phyloP scores from a whole-genome alignment of 2,888 invertebrate species.

The Rambutsinella grinnellia region DNA sequence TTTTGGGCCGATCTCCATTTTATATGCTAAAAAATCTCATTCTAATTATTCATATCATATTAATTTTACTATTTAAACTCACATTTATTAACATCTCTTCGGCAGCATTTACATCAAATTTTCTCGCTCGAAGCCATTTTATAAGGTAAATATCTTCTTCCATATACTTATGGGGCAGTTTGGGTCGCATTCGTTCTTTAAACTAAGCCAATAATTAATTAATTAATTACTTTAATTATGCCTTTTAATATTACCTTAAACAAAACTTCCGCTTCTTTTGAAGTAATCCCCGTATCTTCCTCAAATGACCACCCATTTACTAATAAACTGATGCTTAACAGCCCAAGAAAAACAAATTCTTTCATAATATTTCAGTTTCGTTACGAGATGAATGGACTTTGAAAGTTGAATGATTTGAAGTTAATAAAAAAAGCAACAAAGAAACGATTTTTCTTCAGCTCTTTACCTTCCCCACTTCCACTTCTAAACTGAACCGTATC shows the following conservation, averaged over 20 bases:
- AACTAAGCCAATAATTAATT: conserved; percentile 29
- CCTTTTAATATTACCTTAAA: conserved; percentile 9
- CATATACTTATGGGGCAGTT: conserved; percentile 45
- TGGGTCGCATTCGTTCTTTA: conserved; percentile 14
- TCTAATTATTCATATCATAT: background rate
- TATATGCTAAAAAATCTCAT: conserved; percentile 35
- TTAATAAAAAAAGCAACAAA: too few relatives aligned
- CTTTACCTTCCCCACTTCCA: too few relatives aligned
- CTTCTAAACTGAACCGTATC: too few relatives aligned
- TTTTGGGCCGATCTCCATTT: conserved; percentile 22
- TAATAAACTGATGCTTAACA: too few relatives aligned
- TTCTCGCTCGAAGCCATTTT: conserved; percentile 38
- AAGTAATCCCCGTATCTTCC: conserved; percentile 24
- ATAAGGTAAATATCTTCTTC: conserved; percentile 39
- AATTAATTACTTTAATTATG: too few relatives aligned
- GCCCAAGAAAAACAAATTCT: too few relatives aligned
- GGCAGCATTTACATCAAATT: conserved; percentile 32
- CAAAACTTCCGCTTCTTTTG: conserved; percentile 11
- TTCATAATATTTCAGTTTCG: too few relatives aligned
- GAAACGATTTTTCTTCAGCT: too few relatives aligned
- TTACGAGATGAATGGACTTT: too few relatives aligned
- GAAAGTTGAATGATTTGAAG: too few relatives aligned
- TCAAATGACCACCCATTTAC: conserved; percentile 14
- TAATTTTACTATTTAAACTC: background rate
- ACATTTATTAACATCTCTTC: conserved; percentile 30